Evolutionary conservation across 2,888 invertebrate genomes (phyloP), one percentile per base, ranked within the genome.

Genomic region (Pyrrhosoma nymphula): DNA sequence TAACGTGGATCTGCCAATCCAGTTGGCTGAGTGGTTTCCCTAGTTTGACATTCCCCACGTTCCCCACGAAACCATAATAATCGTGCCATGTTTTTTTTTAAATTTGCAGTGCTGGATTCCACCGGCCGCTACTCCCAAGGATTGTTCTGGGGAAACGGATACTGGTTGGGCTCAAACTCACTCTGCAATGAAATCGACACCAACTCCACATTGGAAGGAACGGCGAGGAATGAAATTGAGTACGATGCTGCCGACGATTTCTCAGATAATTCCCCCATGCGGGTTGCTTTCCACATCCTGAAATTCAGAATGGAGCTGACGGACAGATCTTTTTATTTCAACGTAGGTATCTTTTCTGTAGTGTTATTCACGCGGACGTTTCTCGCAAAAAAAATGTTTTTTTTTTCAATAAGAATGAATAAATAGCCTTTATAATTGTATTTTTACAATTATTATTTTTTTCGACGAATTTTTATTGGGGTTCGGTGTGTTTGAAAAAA

Each of bases 161-260:
- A 96, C 96, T 97, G 97, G 97, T 96, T 97, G 93, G 97, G 97
- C 82, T 97, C 97, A 14, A 97, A 97, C 95, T 96, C 97, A 39
- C 97, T 97, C 95, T 97, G 97, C 95, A 96, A 96, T 55, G 96
- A 96, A 60, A 96, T 97, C 96, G 97, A 56, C 95, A 60, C 1
- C 56, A 88, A 93, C 69, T 35, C 93, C 75, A 23, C 47, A 12
- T 4, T 63, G 26, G 26, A 35, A 60, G 20, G 26, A 26, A 35
- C 23, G 26, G 47, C 89, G 12, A 89, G 10, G 14, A 89, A 89
- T 18, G 55, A 56, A 89, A 26, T 56, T 16, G 89, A 89, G 8
- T 89, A 55, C 47, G 89, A 55, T 26, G 89, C 89, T 16, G 56
- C 6, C 26, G n/a, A n/a, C 12, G 30, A 55, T 18, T 55, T 89